Evolutionary conservation across 1,140 invertebrate genomes (phyloP), one percentile per base, ranked within the genome.

Genomic region (Bombus cullumanus): DNA sequence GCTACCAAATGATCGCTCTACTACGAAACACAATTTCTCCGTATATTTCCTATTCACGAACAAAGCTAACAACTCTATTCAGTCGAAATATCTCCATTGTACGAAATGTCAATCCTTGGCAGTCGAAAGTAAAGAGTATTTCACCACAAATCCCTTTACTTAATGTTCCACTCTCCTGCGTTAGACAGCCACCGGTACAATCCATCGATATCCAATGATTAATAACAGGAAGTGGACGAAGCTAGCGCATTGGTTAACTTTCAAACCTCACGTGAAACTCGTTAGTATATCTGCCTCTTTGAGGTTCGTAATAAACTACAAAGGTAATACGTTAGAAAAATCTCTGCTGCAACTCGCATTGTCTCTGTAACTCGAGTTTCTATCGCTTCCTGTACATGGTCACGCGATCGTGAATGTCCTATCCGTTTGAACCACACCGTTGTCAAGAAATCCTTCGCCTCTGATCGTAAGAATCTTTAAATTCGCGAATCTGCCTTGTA

Each of bases 351-450:
- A 73, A 57, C 43, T 57, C 22, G 73, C 47, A 75, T 37, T 57
- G 73, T 75, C 73, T 75, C 28, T 57, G 47, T 22, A 25, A 75
- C 73, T 43, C 25, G 73, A 75, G 47, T 75, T 57, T 57, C 47
- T 57, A 57, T 57, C 47, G 47, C 47, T 75, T 57, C 47, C 73
- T 75, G 73, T 75, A 75, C 47, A 57, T 53, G 73, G 73, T 75
- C 73, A 75, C 73, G 73, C 73, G 47, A 75, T 57, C 47, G 73
- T 22, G 73, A 75, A 57, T 37, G 28, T 41, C 12, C 31, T 75
- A 37, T 37, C 73, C n/a, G 25, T 53, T 75, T 12, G 47, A 75
- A 53, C 10, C 22, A 25, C 41, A 8, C 31, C 47, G 47, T 59
- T 37, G 73, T 37, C 47, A 57, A 75, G 73, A 28, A 53, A 75